Base-by-base conservation (phyloP, 2,113 vertebrate species). In the Pelvicachromis taeniatus region DNA sequence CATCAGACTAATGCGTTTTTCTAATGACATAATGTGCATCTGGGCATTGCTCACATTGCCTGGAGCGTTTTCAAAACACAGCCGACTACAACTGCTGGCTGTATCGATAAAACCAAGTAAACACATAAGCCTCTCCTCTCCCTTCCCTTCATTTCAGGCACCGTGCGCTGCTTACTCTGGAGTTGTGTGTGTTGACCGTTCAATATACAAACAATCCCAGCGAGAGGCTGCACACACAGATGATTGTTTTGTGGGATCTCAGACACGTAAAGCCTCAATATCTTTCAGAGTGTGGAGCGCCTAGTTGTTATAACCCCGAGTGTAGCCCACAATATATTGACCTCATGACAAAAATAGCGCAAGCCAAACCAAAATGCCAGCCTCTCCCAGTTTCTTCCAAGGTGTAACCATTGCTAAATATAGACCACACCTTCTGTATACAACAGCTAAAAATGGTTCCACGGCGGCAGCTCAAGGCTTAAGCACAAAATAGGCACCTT, bases 401-500 rank as follows among this genome's bases (percentile, higher is more conserved):
- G 91, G 94, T 93, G 91, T 83, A 93, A 82, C 82, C 89, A 68
- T 17, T 33, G 86, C 94, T 95, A 94, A 91, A 95, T 94, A 86
- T 95, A 95, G 92, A 90, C 85, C 84, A 81, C 91, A 94, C 91
- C 93, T 93, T 91, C 29, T 9, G 87, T 78, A 87, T 82, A 92
- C 91, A 89, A 11, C 5, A 2, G 68, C 93, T 90, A 83, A 85
- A 94, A 90, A 85, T 83, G 90, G 77, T 29, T 82, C 59, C 65
- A 81, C 9, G 9, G 73, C 75, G n/a, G 75, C 81, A 79, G 84
- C 73, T 79, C 85, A 16, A 42, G 42, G 65, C 68, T 77, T 31
- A 53, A 31, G 80, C 79, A 80, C 83, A 89, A 65, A 73, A 73
- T 14, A 88, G 79, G 7, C 78, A 48, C 17, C 16, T 56, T 55